phyloP scores from a whole-genome alignment of 2,113 vertebrate species.

The Urocolius indicus region DNA sequence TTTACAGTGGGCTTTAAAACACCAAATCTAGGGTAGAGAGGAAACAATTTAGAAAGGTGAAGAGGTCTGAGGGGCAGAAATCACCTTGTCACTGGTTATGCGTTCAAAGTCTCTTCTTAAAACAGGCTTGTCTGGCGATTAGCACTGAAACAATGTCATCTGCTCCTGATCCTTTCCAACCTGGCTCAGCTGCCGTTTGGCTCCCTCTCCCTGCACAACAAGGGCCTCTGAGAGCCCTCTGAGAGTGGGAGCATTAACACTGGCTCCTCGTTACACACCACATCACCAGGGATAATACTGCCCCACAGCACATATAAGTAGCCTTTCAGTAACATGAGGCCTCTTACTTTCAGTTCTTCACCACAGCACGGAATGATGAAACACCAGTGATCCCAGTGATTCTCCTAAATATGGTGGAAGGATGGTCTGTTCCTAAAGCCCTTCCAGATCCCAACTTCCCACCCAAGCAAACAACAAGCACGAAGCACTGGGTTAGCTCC shows the following conservation, averaged over 20 bases:
- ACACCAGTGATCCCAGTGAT: not conserved
- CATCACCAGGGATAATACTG: not conserved
- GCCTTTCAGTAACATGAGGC: not conserved
- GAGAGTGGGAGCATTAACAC: not conserved
- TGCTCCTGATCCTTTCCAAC: not conserved
- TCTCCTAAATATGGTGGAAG: not conserved
- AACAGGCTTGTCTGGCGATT: not conserved
- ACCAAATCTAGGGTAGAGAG: not conserved
- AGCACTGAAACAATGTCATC: not conserved
- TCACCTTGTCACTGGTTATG: accelerated
- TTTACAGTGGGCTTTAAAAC: not conserved
- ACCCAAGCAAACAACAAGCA: not conserved
- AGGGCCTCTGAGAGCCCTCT: not conserved
- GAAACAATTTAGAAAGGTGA: not conserved
- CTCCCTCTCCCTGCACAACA: not conserved
- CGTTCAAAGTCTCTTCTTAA: not conserved
- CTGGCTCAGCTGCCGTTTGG: not conserved
- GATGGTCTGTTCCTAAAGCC: not conserved
- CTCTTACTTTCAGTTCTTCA: not conserved
- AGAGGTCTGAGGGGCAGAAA: not conserved
- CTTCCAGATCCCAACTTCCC: not conserved
- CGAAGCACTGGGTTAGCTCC: not conserved
- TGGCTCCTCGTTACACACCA: not conserved
- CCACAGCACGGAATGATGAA: not conserved
- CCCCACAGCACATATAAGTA: not conserved